A percentile compares a stretch with the other conserved stretches of the same genome.
Evolutionary conservation across 2,888 invertebrate genomes (phyloP).

Genomic region (Cephus rjabovi): DNA sequence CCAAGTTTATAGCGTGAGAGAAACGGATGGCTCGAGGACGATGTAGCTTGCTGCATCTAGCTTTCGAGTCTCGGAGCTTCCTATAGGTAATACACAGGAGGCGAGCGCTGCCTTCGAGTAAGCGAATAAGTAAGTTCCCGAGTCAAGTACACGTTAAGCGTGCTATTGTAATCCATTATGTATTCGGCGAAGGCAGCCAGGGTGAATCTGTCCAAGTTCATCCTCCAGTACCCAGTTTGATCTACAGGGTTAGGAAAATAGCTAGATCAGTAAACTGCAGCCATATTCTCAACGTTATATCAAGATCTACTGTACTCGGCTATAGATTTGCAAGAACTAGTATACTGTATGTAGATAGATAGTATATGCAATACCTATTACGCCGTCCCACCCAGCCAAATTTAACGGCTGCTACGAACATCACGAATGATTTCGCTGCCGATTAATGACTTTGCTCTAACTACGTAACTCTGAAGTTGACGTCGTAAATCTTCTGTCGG

Average conservation of each 20-base stretch:
- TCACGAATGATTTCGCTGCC: neutral
- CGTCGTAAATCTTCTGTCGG: neutral
- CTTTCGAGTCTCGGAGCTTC: neutral
- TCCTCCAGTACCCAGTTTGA: neutral
- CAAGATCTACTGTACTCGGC: neutral
- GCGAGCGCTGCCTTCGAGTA: neutral
- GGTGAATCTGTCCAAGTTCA: neutral
- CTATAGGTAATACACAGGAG: neutral
- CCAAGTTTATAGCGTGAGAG: neutral
- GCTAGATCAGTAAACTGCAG: neutral
- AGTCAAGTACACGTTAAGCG: slow-evolving; percentile 21
- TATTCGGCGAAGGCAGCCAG: slow-evolving; percentile 31
- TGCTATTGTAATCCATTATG: slow-evolving; percentile 42
- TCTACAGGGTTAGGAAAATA: neutral
- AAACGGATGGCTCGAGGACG: neutral
- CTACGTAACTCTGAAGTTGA: neutral
- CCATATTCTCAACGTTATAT: neutral
- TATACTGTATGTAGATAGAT: neutral
- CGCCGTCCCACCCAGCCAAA: neutral
- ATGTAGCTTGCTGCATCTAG: neutral
- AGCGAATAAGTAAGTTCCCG: neutral
- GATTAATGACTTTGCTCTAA: neutral
- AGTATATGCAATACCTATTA: neutral
- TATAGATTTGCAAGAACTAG: neutral
- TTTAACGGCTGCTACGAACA: neutral